These are phyloP conservation scores for Argentina silus DNA, from an alignment of 2,797 vertebrate species.

Conservation along the genomic window DNA sequence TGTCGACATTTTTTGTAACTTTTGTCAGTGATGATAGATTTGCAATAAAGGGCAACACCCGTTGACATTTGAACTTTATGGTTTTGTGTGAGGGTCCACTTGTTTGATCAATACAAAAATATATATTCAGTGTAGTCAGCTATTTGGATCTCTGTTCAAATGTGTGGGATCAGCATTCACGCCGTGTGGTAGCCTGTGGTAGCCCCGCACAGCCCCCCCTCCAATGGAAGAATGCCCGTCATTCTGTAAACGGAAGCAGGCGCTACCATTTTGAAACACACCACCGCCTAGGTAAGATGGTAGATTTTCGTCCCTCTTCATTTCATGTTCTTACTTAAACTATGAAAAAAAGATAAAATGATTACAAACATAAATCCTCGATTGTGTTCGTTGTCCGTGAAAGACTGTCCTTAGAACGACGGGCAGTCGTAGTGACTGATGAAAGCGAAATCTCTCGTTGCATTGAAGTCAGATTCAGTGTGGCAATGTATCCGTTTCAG, in stretches of 20 bases:
- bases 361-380: background rate
- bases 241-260: conserved; percentile 79
- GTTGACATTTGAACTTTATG: background rate
- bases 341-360: background rate
- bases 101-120: background rate
- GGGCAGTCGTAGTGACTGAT: background rate
- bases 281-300: conserved; percentile 84
- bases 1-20: background rate
- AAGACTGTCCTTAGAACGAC: background rate
- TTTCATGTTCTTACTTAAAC: conserved; percentile 10
- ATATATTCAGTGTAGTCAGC: background rate
- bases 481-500: conserved; percentile 49
- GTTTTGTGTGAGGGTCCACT: background rate
- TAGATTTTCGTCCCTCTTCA: conserved; percentile 59
- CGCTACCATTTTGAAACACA: conserved; percentile 86
- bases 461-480: conserved; percentile 29
- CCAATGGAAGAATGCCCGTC: conserved; percentile 65
- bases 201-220: conserved; percentile 22
- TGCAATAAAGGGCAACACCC: background rate
- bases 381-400: background rate
- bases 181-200: background rate
- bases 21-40: background rate
- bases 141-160: background rate
- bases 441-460: conserved; percentile 11
- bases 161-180: conserved; percentile 53